These are phyloP conservation scores for Syrista parreyssii DNA, from an alignment of 2,888 invertebrate genomes.

Conservation along the genomic window DNA sequence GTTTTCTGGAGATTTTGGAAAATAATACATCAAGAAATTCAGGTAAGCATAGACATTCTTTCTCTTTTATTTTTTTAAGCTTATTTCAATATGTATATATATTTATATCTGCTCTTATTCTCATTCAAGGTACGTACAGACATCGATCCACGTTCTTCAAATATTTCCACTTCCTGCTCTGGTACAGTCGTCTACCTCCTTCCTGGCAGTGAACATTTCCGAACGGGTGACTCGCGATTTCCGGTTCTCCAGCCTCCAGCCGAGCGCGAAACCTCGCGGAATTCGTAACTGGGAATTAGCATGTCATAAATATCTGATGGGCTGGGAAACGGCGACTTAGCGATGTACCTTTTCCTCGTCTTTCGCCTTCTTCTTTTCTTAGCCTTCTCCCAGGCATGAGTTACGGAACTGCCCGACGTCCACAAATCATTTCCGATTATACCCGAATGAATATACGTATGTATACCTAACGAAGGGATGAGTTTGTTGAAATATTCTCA, in stretches of 20 bases:
- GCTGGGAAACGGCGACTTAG: background rate
- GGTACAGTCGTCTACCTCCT: conserved; percentile 18
- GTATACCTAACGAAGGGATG: background rate
- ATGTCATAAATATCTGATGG: conserved; percentile 63
- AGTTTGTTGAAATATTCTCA: conserved; percentile 20
- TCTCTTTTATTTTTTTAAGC: background rate
- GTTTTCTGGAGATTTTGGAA: background rate
- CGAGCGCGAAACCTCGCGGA: conserved; percentile 54
- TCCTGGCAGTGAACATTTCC: conserved; percentile 32
- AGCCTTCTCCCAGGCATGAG: background rate
- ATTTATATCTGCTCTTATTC: background rate
- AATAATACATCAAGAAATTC: background rate
- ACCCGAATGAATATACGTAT: background rate
- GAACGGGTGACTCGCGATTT: conserved; percentile 41
- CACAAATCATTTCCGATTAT: background rate
- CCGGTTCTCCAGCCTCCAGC: conserved; percentile 25
- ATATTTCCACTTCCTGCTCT: conserved; percentile 30
- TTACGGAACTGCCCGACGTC: background rate
- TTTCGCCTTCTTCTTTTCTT: background rate
- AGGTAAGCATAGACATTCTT: background rate
- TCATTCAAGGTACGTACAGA: background rate
- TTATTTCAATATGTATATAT: background rate
- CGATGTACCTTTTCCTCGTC: background rate
- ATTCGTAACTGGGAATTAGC: conserved; percentile 63
- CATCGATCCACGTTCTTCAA: conserved; percentile 41